Evolutionary conservation across 53 echinoderm and acorn worm genomes (phyloP), one percentile per base, ranked within the genome.

Genomic region (Temnopleurus reevesii): DNA sequence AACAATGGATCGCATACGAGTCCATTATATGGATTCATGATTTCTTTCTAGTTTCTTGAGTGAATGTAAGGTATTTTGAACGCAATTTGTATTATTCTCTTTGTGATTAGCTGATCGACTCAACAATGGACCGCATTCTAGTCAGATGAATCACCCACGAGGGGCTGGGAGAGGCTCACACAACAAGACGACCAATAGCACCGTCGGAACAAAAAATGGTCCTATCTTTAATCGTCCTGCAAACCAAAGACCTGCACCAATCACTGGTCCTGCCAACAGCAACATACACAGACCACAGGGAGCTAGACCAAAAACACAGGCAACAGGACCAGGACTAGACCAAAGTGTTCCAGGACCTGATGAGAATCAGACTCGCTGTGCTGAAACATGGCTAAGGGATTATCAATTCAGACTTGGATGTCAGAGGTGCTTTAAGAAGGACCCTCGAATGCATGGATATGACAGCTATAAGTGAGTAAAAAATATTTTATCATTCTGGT

Each of bases 381-480:
- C 51, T 28, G 29, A 46, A 51, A 8, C 45, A 4, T 79, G 79
- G 79, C 24, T 49, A 2, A 4, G 18, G 5, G 3, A 47, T 17
- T 47, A 79, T 43, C 19, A 51, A 17, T 25, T 79, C 51, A 46
- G 79, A 17, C 79, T 79, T 30, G 79, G 46, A 13, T 79, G 79
- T 51, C 45, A 15, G 77, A 79, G 15, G 8, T 79, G 79, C 49
- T 79, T 28, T 21, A 79, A 9, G 5, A 26, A 47, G 30, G 51
- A 46, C 12, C 5, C 27, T 1, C 46, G 30, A 25, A 46, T 25
- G 17, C 47, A 79, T 28, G 79, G 79, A 46, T 46, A 28, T 23
- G 23, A 27, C 51, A 47, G 79, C 43, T 79, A 79, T 47, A 79
- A 28, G 79, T 79, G 41, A 65, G 65, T n/a, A n/a, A n/a, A n/a